A percentile compares a stretch with the other conserved stretches of the same genome.
Conservation (phyloP, 2,113 vertebrate species). For the Puntigrus tetrazona region DNA sequence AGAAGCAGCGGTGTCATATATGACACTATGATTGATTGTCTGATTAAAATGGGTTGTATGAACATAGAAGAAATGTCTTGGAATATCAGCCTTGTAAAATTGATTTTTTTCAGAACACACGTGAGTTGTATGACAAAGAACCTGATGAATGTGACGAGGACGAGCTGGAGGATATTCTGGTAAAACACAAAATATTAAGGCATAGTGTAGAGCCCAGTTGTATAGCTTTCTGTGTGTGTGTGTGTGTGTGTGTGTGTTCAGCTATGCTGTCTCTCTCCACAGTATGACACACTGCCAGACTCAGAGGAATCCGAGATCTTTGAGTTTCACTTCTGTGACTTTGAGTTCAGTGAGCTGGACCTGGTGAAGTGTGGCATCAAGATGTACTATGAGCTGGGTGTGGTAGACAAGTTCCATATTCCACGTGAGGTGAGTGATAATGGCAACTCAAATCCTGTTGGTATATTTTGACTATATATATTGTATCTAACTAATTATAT, state of each 20-base stretch:
- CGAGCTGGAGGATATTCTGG: conserved; percentile 78
- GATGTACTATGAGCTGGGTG: conserved; percentile 82
- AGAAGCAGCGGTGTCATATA: background rate
- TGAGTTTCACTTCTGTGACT: conserved; percentile 82
- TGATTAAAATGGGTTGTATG: conserved; percentile 2
- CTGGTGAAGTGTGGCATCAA: conserved; percentile 80
- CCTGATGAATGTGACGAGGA: conserved; percentile 77
- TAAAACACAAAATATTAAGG: conserved; percentile 51
- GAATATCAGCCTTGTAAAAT: background rate
- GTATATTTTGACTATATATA: background rate
- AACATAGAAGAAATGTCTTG: background rate
- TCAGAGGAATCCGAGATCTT: conserved; percentile 67
- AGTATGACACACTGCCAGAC: conserved; percentile 63
- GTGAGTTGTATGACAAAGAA: conserved; percentile 73
- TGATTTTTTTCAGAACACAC: conserved; percentile 71
- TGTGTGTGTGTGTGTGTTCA: background rate
- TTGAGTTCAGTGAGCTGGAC: conserved; percentile 71
- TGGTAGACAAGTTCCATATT: conserved; percentile 82
- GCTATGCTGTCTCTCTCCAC: background rate
- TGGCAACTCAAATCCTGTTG: background rate
- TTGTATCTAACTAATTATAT: no score
- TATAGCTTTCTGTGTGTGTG: conserved; percentile 42
- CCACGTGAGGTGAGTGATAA: conserved; percentile 73
- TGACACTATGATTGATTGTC: background rate
- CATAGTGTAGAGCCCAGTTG: background rate